Evolutionary conservation across 2,797 vertebrate genomes (phyloP).

Genomic region (Naso thynnoides): DNA sequence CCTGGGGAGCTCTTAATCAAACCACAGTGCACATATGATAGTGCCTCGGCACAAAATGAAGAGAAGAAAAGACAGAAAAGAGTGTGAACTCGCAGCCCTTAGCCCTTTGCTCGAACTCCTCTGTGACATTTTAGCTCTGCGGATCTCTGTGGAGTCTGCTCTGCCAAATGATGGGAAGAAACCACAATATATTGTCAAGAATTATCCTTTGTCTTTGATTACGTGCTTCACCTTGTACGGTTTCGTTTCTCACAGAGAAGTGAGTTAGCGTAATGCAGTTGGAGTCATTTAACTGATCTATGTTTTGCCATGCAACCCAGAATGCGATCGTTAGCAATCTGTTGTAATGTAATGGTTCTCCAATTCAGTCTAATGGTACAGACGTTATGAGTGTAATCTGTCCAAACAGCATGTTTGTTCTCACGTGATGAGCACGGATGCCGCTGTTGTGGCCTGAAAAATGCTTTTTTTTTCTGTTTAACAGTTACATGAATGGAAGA

Average conservation of each 20-base stretch:
- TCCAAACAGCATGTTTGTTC: slow-evolving; percentile 20
- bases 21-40: slow-evolving; percentile 78
- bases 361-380: slow-evolving; percentile 42
- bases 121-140: slow-evolving; percentile 41
- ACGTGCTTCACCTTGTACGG: slow-evolving; percentile 33
- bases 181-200: slow-evolving; percentile 18
- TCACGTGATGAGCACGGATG: slow-evolving; percentile 2
- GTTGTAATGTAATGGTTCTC: slow-evolving; percentile 42
- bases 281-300: slow-evolving; percentile 55
- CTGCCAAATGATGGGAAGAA: slow-evolving; percentile 45
- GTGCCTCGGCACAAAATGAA: slow-evolving; percentile 53
- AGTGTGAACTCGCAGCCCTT: slow-evolving; percentile 27
- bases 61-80: slow-evolving; percentile 44
- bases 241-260: slow-evolving; percentile 32
- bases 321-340: slow-evolving; percentile 61
- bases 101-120: slow-evolving; percentile 50
- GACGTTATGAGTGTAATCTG: slow-evolving; percentile 33
- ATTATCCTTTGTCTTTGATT: slow-evolving; percentile 37
- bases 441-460: slow-evolving; percentile 18
- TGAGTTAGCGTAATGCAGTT: slow-evolving; percentile 40
- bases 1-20: slow-evolving; percentile 88
- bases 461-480: not conserved
- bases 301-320: slow-evolving; percentile 41
- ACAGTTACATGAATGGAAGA: slow-evolving; percentile 15
- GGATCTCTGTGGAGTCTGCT: slow-evolving; percentile 28